Conservation (phyloP, 1,140 invertebrate species). For the Hycleus phaleratus region DNA sequence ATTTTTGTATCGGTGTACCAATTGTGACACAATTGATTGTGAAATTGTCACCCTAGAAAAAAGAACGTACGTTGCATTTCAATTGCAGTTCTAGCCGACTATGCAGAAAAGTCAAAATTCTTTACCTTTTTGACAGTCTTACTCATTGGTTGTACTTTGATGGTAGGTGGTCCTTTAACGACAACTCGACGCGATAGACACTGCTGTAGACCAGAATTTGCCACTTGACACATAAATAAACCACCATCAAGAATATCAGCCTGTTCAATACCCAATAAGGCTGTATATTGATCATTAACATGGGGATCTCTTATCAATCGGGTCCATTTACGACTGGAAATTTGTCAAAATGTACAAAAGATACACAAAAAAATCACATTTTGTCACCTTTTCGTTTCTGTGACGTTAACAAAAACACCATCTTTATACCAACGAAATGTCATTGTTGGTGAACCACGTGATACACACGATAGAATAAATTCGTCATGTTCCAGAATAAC, state of each 20-base stretch:
- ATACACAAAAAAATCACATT: too few relatives aligned
- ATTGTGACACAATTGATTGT: constrained; percentile 57
- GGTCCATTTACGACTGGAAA: constrained; percentile 49
- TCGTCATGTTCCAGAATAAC: constrained; percentile 64
- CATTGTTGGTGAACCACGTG: constrained; percentile 64
- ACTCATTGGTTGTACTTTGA: constrained; percentile 64
- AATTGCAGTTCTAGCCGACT: not conserved
- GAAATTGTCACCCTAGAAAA: constrained; percentile 54
- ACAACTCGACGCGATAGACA: constrained; percentile 61
- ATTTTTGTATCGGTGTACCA: constrained; percentile 47
- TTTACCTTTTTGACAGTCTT: constrained; percentile 62
- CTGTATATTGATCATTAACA: constrained; percentile 54
- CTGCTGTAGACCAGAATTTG: constrained; percentile 65
- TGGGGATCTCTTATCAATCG: constrained; percentile 43
- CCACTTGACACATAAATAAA: constrained; percentile 63
- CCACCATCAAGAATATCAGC: constrained; percentile 61
- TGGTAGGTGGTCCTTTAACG: constrained; percentile 57
- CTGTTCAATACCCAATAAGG: constrained; percentile 58
- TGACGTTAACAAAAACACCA: constrained; percentile 62
- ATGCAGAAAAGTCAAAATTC: too few relatives aligned
- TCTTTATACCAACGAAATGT: constrained; percentile 77
- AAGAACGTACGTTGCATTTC: not conserved
- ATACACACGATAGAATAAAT: constrained; percentile 66
- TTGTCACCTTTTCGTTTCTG: constrained; percentile 58
- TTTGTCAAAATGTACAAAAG: not conserved